Percentiles rank a stretch among this genome's conserved stretches.
phyloP scores from a whole-genome alignment of 2,113 vertebrate species.

The Dendropsophus ebraccatus region DNA sequence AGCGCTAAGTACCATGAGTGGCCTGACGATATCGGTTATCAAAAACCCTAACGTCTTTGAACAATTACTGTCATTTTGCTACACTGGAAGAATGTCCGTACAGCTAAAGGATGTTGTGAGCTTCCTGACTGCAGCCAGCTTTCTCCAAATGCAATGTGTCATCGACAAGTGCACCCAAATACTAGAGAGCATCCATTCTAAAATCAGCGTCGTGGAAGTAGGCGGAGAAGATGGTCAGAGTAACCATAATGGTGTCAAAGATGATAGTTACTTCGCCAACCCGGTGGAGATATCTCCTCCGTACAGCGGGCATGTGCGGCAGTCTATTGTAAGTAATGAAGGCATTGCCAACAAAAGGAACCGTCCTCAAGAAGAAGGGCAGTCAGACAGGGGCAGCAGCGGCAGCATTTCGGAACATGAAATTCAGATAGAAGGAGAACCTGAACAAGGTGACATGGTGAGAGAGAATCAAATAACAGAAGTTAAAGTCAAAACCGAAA shows the following conservation, averaged over 20 bases:
- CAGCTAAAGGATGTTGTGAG: constrained; percentile 96
- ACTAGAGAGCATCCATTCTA: constrained; percentile 96
- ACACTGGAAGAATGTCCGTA: constrained; percentile 97
- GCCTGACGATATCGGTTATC: constrained; percentile 97
- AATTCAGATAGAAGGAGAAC: constrained; percentile 88
- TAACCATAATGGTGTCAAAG: constrained; percentile 87
- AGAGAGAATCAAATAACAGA: constrained; percentile 90
- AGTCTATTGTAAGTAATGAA: constrained; percentile 72
- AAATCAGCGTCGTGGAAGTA: constrained; percentile 86
- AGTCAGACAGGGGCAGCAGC: constrained; percentile 93
- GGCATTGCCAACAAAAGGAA: constrained; percentile 73
- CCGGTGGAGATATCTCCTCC: constrained; percentile 96
- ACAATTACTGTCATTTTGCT: constrained; percentile 96
- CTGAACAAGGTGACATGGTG: constrained; percentile 87
- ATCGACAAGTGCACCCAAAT: constrained; percentile 98
- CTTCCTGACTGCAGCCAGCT: constrained; percentile 96
- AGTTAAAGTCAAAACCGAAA: constrained; percentile 94
- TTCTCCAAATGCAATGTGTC: constrained; percentile 97
- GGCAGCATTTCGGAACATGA: constrained; percentile 94
- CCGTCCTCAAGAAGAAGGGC: constrained; percentile 87
- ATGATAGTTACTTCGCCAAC: constrained; percentile 89
- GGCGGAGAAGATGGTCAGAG: constrained; percentile 80
- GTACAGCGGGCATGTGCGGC: constrained; percentile 86
- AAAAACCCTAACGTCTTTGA: constrained; percentile 97
- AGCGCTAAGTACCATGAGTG: constrained; percentile 95